Evolutionary conservation across 2,113 vertebrate genomes (phyloP).

Genomic region (Lepus europaeus): DNA sequence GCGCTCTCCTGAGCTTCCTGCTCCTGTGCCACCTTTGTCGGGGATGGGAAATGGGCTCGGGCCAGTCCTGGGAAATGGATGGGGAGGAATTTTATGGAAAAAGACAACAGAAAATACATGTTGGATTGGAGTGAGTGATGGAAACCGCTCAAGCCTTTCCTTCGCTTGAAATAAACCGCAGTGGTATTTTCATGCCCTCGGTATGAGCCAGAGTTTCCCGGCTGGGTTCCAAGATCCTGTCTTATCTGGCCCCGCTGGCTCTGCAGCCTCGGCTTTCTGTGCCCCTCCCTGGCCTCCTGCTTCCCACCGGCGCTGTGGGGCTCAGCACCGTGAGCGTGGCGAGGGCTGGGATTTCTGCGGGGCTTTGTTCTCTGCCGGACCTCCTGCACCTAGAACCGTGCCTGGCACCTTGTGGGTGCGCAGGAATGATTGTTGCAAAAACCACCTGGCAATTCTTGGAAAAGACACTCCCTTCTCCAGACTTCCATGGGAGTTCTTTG

Average conservation of each 20-base stretch:
- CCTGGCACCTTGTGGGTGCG: background rate
- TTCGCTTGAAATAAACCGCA: background rate
- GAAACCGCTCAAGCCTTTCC: background rate
- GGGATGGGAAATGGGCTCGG: background rate
- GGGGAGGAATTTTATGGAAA: background rate
- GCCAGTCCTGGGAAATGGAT: background rate
- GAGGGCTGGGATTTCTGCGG: no score
- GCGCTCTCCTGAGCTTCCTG: background rate
- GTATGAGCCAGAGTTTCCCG: background rate
- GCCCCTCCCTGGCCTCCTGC: background rate
- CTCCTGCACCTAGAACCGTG: background rate
- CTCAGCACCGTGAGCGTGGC: no score
- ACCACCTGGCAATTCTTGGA: background rate
- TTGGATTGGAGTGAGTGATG: background rate
- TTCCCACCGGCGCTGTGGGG: background rate
- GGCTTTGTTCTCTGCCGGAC: background rate
- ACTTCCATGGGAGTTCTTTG: background rate
- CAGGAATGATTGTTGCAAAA: background rate
- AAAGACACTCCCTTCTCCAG: background rate
- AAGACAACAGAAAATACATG: background rate
- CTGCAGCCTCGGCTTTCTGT: background rate
- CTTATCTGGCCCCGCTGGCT: background rate
- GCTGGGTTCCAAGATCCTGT: background rate
- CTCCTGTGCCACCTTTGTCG: background rate
- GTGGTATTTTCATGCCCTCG: background rate